Conservation (phyloP, 2,888 invertebrate genomes). For the Drosophila mimica region DNA sequence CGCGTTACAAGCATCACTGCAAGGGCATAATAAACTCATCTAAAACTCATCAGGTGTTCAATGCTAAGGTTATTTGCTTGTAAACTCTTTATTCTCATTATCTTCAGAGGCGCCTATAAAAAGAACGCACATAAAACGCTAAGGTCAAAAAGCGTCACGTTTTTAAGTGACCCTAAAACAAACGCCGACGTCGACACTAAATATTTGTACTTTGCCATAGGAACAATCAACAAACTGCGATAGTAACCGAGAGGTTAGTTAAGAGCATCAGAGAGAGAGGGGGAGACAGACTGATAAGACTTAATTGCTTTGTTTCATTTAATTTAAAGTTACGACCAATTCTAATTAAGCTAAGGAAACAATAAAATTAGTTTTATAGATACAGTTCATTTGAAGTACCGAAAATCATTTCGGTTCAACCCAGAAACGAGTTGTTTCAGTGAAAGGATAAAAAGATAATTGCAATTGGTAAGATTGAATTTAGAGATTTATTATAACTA, state of each 20-base stretch:
- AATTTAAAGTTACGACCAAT: slow-evolving; percentile 22
- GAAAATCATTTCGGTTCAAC: background rate
- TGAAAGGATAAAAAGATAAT: background rate
- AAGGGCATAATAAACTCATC: background rate
- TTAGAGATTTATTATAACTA: background rate
- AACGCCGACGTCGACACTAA: slow-evolving; percentile 26
- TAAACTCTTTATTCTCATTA: slow-evolving; percentile 22
- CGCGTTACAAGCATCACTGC: too few relatives aligned
- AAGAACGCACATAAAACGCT: slow-evolving; percentile 39
- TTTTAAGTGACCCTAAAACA: slow-evolving; percentile 57
- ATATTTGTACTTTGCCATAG: slow-evolving; percentile 35
- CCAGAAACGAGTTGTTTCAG: background rate
- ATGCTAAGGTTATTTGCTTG: background rate
- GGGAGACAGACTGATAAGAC: slow-evolving; percentile 46
- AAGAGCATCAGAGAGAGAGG: slow-evolving; percentile 8
- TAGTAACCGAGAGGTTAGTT: slow-evolving; percentile 48
- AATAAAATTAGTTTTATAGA: slow-evolving; percentile 50
- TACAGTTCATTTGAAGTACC: slow-evolving; percentile 24
- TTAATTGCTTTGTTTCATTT: slow-evolving; percentile 33
- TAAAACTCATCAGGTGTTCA: background rate
- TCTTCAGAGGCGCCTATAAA: slow-evolving; percentile 16
- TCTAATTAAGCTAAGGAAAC: slow-evolving; percentile 40
- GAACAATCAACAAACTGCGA: slow-evolving; percentile 49
- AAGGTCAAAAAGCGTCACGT: slow-evolving; percentile 56
- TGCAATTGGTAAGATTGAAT: background rate